Evolutionary conservation across 2,113 vertebrate genomes (phyloP).

Genomic region (Leucoraja erinaceus): DNA sequence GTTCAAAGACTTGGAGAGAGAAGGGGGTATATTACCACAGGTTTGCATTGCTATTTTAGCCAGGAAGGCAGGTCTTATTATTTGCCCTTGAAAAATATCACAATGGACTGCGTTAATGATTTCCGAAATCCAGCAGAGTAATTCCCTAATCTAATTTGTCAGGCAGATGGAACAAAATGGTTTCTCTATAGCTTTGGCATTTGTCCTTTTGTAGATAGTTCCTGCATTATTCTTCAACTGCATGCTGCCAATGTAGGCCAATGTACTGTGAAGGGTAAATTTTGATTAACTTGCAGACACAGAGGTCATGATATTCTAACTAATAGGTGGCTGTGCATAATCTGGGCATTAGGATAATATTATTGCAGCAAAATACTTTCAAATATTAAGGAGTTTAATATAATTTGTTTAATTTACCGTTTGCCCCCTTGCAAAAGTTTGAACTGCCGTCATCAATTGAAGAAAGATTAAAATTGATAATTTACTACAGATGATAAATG

Average conservation of each 20-base stretch:
- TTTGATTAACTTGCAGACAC: slow-evolving; percentile 46
- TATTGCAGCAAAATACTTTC: not conserved
- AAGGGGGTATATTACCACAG: not conserved
- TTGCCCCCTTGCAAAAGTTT: slow-evolving; percentile 35
- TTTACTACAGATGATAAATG: slow-evolving; percentile 19
- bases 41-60: slow-evolving; percentile 38
- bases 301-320: not conserved
- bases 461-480: slow-evolving; percentile 40
- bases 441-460: slow-evolving; percentile 39
- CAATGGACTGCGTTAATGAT: slow-evolving; percentile 11
- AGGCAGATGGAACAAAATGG: slow-evolving; percentile 21
- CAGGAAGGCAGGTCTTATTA: slow-evolving; percentile 41
- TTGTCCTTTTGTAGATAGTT: slow-evolving; percentile 20
- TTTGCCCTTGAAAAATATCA: slow-evolving; percentile 23
- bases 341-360: not conserved
- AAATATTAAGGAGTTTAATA: not conserved
- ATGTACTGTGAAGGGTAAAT: slow-evolving; percentile 45
- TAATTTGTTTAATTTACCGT: not conserved
- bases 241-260: slow-evolving; percentile 49
- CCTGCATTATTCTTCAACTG: slow-evolving; percentile 45
- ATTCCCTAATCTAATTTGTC: not conserved
- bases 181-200: not conserved
- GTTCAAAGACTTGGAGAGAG: slow-evolving; percentile 36
- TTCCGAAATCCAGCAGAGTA: not conserved
- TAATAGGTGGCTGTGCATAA: not conserved